Percentiles rank a stretch among this genome's conserved stretches.
phyloP scores from a whole-genome alignment of 1,140 invertebrate genomes.

The Drosophila gunungcola region DNA sequence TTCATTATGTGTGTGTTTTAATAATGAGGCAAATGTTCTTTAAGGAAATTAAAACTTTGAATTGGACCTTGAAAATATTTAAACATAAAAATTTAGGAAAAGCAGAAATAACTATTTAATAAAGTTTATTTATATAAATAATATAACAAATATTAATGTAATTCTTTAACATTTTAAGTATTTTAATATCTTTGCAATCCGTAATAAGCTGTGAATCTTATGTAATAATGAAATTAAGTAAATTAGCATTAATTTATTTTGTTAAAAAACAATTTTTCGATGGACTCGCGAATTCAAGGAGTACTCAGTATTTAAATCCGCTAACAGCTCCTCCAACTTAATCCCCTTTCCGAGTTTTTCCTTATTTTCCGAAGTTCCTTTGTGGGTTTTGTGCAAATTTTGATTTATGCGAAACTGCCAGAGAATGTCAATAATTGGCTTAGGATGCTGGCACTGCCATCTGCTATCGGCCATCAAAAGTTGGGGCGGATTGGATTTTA shows the following conservation, averaged over 20 bases:
- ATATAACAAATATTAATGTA: no score
- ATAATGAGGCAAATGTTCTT: no score
- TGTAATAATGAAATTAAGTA: no score
- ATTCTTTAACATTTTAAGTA: no score
- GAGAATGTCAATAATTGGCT: conserved; percentile 72
- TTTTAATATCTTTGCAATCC: no score
- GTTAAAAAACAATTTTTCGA: neutral
- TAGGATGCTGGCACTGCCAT: conserved; percentile 38
- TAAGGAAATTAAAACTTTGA: no score
- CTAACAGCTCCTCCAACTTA: conserved; percentile 3
- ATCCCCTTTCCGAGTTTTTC: conserved; percentile 1
- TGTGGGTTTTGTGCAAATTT: conserved; percentile 24
- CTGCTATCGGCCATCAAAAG: conserved; percentile 17
- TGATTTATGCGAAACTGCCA: conserved; percentile 69
- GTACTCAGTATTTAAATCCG: conserved; percentile 17
- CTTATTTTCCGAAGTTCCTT: conserved; percentile 1
- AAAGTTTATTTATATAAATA: no score
- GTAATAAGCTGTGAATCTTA: no score
- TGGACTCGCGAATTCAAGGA: neutral
- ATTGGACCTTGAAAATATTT: neutral
- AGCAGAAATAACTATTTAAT: no score
- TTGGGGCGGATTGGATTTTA: neutral
- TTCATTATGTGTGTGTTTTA: no score
- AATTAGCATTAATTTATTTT: no score
- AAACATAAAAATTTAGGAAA: neutral